Conservation (phyloP, 2,888 invertebrate genomes). For the Cyrtodaria siliqua region DNA sequence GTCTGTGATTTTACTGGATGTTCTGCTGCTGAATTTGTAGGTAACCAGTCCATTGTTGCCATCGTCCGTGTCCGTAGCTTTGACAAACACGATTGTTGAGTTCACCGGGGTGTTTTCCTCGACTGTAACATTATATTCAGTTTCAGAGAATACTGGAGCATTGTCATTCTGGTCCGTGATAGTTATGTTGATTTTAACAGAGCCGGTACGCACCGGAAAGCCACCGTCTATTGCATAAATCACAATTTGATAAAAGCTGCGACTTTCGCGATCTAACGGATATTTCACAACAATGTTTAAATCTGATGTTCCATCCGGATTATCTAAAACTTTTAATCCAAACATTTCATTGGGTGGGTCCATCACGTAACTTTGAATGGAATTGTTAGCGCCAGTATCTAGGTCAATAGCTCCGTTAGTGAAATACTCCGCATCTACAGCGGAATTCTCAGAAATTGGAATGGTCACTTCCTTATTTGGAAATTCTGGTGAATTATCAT, state of each 20-base stretch:
- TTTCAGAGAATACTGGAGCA: constrained; percentile 70
- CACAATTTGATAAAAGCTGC: constrained; percentile 74
- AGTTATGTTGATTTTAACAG: constrained; percentile 77
- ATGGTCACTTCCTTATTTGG: constrained; percentile 66
- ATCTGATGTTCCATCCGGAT: constrained; percentile 71
- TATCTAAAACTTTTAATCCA: constrained; percentile 68
- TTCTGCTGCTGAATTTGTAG: constrained; percentile 84
- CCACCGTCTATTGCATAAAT: constrained; percentile 80
- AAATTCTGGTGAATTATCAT: constrained; percentile 76
- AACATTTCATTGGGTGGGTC: constrained; percentile 74
- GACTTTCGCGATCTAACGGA: constrained; percentile 76
- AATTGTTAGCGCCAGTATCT: constrained; percentile 74
- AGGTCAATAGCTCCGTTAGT: constrained; percentile 74
- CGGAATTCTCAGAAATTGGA: constrained; percentile 72
- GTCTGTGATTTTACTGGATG: constrained; percentile 68
- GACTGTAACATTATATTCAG: constrained; percentile 70
- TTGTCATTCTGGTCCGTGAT: constrained; percentile 81
- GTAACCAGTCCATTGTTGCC: constrained; percentile 90
- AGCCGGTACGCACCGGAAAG: constrained; percentile 72
- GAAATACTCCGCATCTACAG: constrained; percentile 64
- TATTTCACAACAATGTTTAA: constrained; percentile 77
- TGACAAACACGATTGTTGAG: constrained; percentile 87
- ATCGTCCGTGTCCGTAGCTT: constrained; percentile 94
- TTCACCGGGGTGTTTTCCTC: constrained; percentile 72
- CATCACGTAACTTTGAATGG: constrained; percentile 73